Evolutionary conservation across 1,140 invertebrate species (phyloP).

Genomic region (Mercenaria mercenaria): DNA sequence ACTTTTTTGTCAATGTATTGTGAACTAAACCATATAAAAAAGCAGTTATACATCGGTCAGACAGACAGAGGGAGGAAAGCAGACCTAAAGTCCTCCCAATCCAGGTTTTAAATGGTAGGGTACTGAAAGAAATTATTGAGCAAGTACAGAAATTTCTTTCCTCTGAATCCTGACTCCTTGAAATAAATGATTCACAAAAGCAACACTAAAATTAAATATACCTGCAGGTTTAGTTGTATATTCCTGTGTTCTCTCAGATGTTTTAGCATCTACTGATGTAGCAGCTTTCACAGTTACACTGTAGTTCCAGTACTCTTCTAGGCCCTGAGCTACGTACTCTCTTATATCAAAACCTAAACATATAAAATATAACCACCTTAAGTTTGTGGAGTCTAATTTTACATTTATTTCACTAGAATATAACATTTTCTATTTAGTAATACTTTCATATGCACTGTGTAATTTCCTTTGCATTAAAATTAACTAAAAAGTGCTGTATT

Average conservation of each 20-base stretch:
- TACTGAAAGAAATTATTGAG: background rate
- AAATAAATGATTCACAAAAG: background rate
- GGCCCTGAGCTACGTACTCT: background rate
- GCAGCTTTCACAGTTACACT: too few relatives aligned
- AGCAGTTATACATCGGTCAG: too few relatives aligned
- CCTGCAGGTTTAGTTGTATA: conserved; percentile 17
- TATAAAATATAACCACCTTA: background rate
- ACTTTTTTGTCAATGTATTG: background rate
- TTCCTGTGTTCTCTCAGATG: background rate
- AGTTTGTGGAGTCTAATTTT: too few relatives aligned
- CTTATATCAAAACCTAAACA: background rate
- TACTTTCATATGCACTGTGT: too few relatives aligned
- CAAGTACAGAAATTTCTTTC: background rate
- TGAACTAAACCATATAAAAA: too few relatives aligned
- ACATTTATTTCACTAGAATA: too few relatives aligned
- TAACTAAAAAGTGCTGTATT: too few relatives aligned
- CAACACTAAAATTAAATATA: background rate
- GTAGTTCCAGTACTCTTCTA: conserved; percentile 34
- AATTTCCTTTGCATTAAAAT: too few relatives aligned
- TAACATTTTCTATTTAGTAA: too few relatives aligned
- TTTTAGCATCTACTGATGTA: background rate
- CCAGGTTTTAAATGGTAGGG: background rate
- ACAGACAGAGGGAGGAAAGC: too few relatives aligned
- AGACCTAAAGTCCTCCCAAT: too few relatives aligned
- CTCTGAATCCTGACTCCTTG: too few relatives aligned